Base-by-base conservation (phyloP, 1,140 invertebrate species). In the Pogonus chalceus region DNA sequence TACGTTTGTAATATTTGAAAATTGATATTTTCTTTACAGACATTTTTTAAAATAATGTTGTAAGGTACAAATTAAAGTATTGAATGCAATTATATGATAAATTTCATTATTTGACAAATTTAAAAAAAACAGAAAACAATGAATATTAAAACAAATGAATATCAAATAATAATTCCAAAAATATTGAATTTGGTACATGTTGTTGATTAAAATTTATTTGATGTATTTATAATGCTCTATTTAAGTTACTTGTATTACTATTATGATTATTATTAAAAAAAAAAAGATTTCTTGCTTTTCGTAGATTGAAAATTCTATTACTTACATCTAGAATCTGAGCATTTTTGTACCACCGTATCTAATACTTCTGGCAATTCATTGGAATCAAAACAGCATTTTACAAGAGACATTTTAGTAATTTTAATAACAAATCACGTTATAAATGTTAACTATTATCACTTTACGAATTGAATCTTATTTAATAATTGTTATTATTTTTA, bases 311-410 rank as follows among this genome's bases (percentile, higher is more conserved):
- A 23, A 49, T 16, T 51, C 37, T 35, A 56, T 37, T 74, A 84
- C 86, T 88, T 76, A 88, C 85, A 88, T 67, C 83, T 81, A 46
- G 85, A 83, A 72, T 87, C 84, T 18, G 84, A 87, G 67, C 85
- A 89, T 72, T 87, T 88, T 67, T 83, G 80, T 2, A 82, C 74
- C 53, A 87, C 78, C 35, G 79, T 80, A 57, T 87, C 85, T 51
- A 88, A 70, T 61, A 88, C 77, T 66, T 88, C 84, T 1, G 83
- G 78, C 18, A 82, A 68, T 63, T 88, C 84, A 2, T 71, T 70
- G 18, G 80, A 75, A 59, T 88, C 84, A 65, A 88, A 86, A 71
- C 85, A 88, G 71, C 84, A 86, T 63, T 80, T 85, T 31, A 87
- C 78, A 52, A 87, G 75, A 51, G 84, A 82, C 83, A 87, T 87